Conservation (phyloP, 2,888 invertebrate species). For the Ptycholaimellus sp. region DNA sequence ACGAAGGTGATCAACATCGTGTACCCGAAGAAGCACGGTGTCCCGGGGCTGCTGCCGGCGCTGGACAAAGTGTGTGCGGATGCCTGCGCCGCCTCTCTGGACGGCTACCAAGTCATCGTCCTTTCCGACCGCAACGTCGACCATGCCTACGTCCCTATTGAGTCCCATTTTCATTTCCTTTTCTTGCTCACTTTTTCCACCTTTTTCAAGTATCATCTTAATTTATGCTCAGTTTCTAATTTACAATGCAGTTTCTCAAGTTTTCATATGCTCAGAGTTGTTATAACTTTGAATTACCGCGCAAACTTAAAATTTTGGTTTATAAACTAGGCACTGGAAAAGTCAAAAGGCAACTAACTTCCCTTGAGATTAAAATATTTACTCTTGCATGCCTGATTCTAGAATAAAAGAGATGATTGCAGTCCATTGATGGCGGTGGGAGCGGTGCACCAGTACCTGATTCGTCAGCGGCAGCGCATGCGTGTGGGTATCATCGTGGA, state of each 20-base stretch:
- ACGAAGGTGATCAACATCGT: conserved; percentile 65
- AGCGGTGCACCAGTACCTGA: conserved; percentile 77
- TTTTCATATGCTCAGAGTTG: too few species aligned
- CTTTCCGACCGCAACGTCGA: conserved; percentile 45
- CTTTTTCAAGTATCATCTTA: background rate
- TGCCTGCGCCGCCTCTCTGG: conserved; percentile 51
- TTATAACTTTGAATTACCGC: too few species aligned
- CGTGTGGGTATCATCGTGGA: conserved; percentile 57
- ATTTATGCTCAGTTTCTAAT: background rate
- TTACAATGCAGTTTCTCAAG: background rate
- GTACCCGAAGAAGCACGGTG: conserved; percentile 49
- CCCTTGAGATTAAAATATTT: too few species aligned
- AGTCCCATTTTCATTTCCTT: conserved; percentile 23
- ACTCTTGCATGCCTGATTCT: too few species aligned
- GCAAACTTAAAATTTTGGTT: background rate
- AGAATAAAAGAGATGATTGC: conserved; percentile 29
- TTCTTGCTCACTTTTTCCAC: background rate
- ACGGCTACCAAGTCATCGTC: conserved; percentile 57
- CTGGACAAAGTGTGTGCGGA: conserved; percentile 52
- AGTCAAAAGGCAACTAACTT: too few species aligned
- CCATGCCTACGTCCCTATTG: conserved; percentile 28
- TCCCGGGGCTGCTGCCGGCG: conserved; percentile 47
- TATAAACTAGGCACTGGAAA: background rate
- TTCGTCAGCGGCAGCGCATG: conserved; percentile 78
- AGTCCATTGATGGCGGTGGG: conserved; percentile 62